Conservation (phyloP, 2,888 invertebrate species). For the Lithophane semibrunnea region DNA sequence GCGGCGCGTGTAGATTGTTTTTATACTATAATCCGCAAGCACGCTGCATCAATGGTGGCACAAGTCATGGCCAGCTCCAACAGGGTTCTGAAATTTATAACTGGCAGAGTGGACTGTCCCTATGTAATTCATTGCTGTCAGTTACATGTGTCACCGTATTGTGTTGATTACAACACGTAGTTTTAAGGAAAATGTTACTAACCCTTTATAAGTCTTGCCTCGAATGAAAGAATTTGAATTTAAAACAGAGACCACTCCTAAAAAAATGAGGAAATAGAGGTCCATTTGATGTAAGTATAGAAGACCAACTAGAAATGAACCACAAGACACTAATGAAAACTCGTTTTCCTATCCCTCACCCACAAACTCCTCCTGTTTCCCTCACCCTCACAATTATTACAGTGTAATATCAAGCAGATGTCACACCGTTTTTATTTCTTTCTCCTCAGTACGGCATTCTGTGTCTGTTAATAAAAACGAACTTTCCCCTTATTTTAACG, state of each 20-base stretch:
- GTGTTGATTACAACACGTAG: too few relatives aligned
- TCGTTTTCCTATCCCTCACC: background rate
- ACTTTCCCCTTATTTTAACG: slow-evolving; percentile 37
- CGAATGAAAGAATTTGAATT: too few relatives aligned
- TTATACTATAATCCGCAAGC: too few relatives aligned
- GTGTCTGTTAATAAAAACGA: slow-evolving; percentile 53
- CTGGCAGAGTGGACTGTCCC: too few relatives aligned
- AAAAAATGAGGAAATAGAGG: background rate
- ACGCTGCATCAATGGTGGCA: too few relatives aligned
- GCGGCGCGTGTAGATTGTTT: too few relatives aligned
- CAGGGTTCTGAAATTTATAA: too few relatives aligned
- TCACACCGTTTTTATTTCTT: slow-evolving; percentile 55
- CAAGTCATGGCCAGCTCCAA: too few relatives aligned
- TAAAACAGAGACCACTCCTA: background rate
- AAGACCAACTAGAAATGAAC: background rate
- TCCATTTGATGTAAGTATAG: background rate
- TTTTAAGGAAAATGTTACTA: too few relatives aligned
- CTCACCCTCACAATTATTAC: slow-evolving; percentile 56
- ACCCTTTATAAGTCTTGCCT: too few relatives aligned
- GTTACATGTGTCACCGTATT: too few relatives aligned
- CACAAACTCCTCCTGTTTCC: slow-evolving; percentile 23
- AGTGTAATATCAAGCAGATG: slow-evolving; percentile 57
- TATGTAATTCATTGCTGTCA: too few relatives aligned
- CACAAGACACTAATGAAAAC: slow-evolving; percentile 25
- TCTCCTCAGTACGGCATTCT: slow-evolving; percentile 7